Conservation (phyloP, 2,888 invertebrate species). For the Creontiades dilutus region DNA sequence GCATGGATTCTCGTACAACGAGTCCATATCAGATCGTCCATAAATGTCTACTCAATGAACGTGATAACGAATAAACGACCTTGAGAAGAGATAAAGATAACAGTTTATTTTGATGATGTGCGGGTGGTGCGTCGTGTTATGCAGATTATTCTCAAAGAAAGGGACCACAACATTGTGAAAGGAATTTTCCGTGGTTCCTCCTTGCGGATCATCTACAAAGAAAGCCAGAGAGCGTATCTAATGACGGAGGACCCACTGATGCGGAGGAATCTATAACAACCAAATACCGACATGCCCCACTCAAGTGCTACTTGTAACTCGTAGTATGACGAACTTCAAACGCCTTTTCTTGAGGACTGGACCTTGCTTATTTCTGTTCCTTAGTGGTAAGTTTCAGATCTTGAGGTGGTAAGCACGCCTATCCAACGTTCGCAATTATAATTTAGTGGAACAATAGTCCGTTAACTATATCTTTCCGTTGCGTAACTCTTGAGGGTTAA, state of each 20-base stretch:
- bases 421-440: background rate
- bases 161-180: constrained; percentile 22
- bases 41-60: background rate
- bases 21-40: too few species aligned
- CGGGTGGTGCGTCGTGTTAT: background rate
- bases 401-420: background rate
- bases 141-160: background rate
- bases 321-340: constrained; percentile 48
- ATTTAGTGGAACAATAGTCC: background rate
- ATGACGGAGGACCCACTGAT: constrained; percentile 11
- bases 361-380: constrained; percentile 58
- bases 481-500: too few species aligned
- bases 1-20: too few species aligned
- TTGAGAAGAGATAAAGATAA: background rate
- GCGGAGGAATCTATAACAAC: constrained; percentile 5
- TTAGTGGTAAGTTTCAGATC: constrained; percentile 11
- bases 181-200: background rate
- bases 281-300: constrained; percentile 27
- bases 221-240: constrained; percentile 65
- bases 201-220: constrained; percentile 22
- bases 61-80: constrained; percentile 5
- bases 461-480: background rate
- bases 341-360: constrained; percentile 53
- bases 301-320: background rate
- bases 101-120: constrained; percentile 40